Evolutionary conservation across 2,797 vertebrate species (phyloP), one percentile per base, ranked within the genome.

Genomic region (Oryzias dopingdopingensis): DNA sequence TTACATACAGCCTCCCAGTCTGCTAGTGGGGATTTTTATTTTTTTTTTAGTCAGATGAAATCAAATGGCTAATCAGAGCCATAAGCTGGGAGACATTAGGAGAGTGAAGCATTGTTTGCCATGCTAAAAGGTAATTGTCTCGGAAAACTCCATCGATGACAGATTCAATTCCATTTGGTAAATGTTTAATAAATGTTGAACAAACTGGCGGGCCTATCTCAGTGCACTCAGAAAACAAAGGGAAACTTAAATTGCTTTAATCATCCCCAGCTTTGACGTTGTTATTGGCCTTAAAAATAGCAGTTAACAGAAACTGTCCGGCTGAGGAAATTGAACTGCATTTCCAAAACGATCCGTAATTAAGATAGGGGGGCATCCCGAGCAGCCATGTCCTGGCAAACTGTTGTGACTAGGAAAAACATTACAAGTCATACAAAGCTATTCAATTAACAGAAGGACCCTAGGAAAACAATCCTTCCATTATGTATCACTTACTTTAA

Each of bases 171-270:
- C 94, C 93, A 94, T 91, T 94, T 92, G 90, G 92, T 92, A 93
- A 91, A 93, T 92, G 91, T 94, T 98, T 95, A 96, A 96, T 96
- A 96, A 95, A 94, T 93, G 92, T 92, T 94, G 91, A 92, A 89
- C 93, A 95, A 96, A 95, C 93, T 96, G 90, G 86, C 90, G 71
- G 77, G 77, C 67, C 44, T 93, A 94, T 95, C 93, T 93, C 82
- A 87, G 88, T 86, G 86, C 79, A 92, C 94, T 94, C 84, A 62
- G 86, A 93, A 97, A 98, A 96, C 95, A 97, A 96, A 94, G 91
- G 92, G 90, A 95, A 95, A 91, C 93, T 96, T 95, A 96, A 99
- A 99, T 97, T 97, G 95, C 94, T 96, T 96, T 97, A 96, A 98
- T 99, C 95, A 95, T 93, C 92, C 89, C 82, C 84, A 81, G 92